Conservation (phyloP, 2,797 vertebrate species). For the Etheostoma perlongum region DNA sequence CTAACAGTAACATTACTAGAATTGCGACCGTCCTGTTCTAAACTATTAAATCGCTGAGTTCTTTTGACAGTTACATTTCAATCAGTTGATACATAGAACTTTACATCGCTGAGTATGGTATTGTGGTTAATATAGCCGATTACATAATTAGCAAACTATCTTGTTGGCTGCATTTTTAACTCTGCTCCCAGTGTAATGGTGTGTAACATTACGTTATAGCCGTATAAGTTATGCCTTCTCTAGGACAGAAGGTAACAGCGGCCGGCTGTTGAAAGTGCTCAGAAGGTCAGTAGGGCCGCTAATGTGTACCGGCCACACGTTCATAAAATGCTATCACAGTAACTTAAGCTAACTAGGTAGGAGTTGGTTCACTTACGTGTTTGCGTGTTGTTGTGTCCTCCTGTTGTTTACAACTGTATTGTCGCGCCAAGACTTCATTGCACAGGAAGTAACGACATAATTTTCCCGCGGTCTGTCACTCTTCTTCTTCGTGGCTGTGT, state of each 20-base stretch:
- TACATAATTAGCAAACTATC: neutral
- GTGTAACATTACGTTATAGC: too few relatives aligned
- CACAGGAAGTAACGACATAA: slow-evolving; percentile 86
- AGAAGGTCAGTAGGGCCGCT: neutral
- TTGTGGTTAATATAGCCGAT: too few relatives aligned
- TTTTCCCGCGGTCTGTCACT: slow-evolving; percentile 85
- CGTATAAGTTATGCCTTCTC: too few relatives aligned
- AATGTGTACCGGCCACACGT: neutral
- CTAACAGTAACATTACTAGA: neutral
- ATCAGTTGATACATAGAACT: neutral
- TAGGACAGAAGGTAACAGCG: neutral
- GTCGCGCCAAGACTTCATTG: slow-evolving; percentile 82
- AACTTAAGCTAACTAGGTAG: too few relatives aligned
- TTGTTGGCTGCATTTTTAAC: neutral
- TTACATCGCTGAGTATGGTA: fast-evolving
- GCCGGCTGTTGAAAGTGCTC: neutral
- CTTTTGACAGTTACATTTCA: neutral
- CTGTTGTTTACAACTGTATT: slow-evolving; percentile 70
- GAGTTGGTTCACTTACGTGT: slow-evolving; percentile 26
- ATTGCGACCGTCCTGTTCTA: neutral
- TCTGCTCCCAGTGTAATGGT: neutral
- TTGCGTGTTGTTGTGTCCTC: slow-evolving; percentile 2
- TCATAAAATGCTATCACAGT: fast-evolving
- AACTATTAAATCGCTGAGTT: neutral
- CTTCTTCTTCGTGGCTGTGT: neutral